These are phyloP conservation scores for Actinemys pallida DNA, from an alignment of 2,113 vertebrate genomes.

Conservation along the genomic window DNA sequence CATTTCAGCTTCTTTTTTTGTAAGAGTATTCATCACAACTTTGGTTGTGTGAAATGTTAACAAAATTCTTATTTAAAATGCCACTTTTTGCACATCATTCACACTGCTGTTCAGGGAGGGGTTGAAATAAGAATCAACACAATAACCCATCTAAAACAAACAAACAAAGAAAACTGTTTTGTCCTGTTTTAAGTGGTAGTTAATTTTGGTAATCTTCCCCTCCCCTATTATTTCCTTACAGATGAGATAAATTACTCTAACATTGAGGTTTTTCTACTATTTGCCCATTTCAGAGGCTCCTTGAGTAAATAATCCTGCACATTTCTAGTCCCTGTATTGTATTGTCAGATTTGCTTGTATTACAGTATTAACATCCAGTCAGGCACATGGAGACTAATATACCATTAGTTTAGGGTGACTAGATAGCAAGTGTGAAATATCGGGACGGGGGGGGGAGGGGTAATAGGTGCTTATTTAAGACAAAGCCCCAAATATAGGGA, in stretches of 20 bases:
- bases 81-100: neutral
- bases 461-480: neutral
- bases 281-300: slow-evolving; percentile 6
- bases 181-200: slow-evolving; percentile 10
- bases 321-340: neutral
- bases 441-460: too few relatives aligned
- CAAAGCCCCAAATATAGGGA: neutral
- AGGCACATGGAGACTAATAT: neutral
- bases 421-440: neutral
- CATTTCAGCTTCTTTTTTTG: neutral
- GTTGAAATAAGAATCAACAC: neutral
- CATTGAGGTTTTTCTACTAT: slow-evolving; percentile 50
- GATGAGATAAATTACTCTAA: slow-evolving; percentile 45
- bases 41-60: neutral
- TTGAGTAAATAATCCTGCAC: neutral
- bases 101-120: slow-evolving; percentile 28
- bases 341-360: neutral
- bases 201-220: slow-evolving; percentile 34
- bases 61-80: neutral
- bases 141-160: neutral
- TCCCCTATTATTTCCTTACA: neutral
- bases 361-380: slow-evolving; percentile 13
- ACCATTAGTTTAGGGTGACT: neutral
- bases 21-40: neutral
- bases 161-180: slow-evolving; percentile 28